Conservation (phyloP, 2,113 vertebrate species). For the Trematocara unimaculatum region DNA sequence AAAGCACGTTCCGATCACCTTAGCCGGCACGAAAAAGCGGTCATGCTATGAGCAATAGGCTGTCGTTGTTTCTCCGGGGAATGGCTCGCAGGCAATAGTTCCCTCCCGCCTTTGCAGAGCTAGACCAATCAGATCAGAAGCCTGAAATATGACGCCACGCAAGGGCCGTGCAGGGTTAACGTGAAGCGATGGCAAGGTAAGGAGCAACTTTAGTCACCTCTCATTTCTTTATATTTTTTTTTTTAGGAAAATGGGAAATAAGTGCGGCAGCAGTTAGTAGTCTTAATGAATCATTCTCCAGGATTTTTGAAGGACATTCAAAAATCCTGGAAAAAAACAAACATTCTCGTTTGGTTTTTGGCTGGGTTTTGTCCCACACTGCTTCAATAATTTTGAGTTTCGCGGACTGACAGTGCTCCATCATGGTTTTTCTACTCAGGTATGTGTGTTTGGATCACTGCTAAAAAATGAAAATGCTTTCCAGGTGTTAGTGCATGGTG, state of each 20-base stretch:
- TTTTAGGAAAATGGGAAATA: background rate
- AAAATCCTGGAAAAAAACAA: accelerated
- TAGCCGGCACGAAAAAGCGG: background rate
- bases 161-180: background rate
- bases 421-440: background rate
- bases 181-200: background rate
- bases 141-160: background rate
- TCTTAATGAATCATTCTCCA: background rate
- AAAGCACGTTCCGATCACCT: slow-evolving; percentile 27
- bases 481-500: background rate
- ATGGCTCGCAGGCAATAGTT: background rate
- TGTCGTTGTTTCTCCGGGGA: background rate
- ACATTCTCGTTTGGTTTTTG: background rate
- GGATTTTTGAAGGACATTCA: background rate
- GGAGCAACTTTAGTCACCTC: background rate
- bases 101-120: background rate
- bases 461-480: background rate
- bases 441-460: background rate
- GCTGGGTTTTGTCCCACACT: background rate
- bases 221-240: background rate
- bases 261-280: background rate
- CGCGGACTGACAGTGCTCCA: background rate
- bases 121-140: background rate
- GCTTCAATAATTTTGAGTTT: background rate
- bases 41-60: accelerated